Evolutionary conservation across 30 jellyfish, hydroid and myxozoan species (phyloP).

Genomic region (Mastigias papua): DNA sequence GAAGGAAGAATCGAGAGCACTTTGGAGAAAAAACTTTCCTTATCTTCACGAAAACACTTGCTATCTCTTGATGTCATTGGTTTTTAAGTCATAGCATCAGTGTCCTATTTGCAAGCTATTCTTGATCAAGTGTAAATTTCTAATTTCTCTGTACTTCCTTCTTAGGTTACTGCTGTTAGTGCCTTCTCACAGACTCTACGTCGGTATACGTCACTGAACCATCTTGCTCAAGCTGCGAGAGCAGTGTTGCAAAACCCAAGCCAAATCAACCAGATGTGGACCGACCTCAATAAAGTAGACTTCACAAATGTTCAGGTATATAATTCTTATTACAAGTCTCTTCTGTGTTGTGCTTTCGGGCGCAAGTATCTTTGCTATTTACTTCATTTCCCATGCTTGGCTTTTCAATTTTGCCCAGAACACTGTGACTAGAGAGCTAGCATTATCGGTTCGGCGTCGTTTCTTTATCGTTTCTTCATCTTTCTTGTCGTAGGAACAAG

Average conservation of each 20-base stretch:
- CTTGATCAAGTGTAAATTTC: not conserved
- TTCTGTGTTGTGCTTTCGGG: too few relatives aligned
- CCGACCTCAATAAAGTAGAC: conserved; percentile 93
- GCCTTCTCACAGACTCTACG: conserved; percentile 99
- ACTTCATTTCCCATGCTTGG: too few relatives aligned
- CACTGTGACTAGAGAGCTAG: not conserved
- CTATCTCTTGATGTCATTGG: too few relatives aligned
- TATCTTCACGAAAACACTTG: too few relatives aligned
- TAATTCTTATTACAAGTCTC: too few relatives aligned
- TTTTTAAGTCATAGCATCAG: too few relatives aligned
- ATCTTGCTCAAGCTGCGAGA: conserved; percentile 99
- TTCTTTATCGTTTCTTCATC: too few relatives aligned
- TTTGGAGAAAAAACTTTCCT: too few relatives aligned
- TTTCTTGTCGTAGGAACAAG: conserved; percentile 82
- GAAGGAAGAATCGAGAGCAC: too few relatives aligned
- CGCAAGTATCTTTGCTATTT: not conserved
- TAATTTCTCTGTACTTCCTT: not conserved
- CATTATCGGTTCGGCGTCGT: not conserved
- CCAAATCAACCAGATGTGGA: conserved; percentile 98
- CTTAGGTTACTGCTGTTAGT: conserved; percentile 96
- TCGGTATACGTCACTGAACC: conserved; percentile 96
- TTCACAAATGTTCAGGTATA: conserved; percentile 92
- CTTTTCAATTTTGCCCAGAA: not conserved
- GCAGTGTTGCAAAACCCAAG: conserved; percentile 98
- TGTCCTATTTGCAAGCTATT: not conserved